Evolutionary conservation across 2,797 vertebrate genomes (phyloP).

Genomic region (Prionace glauca): DNA sequence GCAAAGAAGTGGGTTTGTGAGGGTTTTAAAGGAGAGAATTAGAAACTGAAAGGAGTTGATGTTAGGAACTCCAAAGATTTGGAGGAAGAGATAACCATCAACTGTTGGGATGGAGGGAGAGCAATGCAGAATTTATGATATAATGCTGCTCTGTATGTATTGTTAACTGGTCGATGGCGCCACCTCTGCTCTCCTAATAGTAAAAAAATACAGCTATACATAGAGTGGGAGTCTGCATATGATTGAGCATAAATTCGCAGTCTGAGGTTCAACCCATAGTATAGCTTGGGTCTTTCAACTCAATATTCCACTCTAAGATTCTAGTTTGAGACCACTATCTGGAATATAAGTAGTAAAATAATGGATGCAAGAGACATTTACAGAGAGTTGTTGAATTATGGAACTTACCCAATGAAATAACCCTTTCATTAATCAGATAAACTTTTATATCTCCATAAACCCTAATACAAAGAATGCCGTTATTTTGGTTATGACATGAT

Average conservation of each 20-base stretch:
- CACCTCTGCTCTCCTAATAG: neutral
- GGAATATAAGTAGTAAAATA: neutral
- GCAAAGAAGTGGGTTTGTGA: neutral
- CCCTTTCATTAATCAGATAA: neutral
- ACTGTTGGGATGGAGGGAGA: neutral
- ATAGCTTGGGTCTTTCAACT: neutral
- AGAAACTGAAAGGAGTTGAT: neutral
- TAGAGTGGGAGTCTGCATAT: neutral
- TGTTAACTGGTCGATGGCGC: neutral
- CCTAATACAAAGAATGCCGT: neutral
- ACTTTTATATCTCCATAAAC: neutral
- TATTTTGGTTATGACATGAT: neutral
- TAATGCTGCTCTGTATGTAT: neutral
- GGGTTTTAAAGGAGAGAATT: neutral
- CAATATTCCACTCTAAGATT: neutral
- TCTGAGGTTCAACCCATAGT: neutral
- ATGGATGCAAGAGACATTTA: neutral
- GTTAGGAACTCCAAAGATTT: neutral
- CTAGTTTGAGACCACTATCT: neutral
- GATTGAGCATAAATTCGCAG: too few relatives aligned
- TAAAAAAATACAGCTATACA: neutral
- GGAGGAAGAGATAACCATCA: neutral
- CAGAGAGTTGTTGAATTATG: neutral
- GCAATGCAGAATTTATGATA: neutral
- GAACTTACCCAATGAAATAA: neutral